Evolutionary conservation across 2,888 invertebrate genomes (phyloP).

Genomic region (Odontocolon sp.): DNA sequence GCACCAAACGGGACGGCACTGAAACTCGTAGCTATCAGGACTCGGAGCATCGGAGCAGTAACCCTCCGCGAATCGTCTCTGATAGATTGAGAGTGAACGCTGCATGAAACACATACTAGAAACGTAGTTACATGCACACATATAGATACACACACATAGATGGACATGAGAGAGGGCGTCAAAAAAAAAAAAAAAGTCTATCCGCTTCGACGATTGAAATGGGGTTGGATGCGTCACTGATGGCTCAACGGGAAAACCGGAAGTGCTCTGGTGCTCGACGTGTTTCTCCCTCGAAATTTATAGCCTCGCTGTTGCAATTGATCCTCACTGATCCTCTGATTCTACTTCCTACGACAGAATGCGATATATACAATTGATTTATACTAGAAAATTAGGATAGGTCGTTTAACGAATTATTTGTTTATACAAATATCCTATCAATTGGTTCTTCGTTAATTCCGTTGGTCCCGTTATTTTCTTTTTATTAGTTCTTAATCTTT

Average conservation of each 20-base stretch:
- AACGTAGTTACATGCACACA: slow-evolving; percentile 12
- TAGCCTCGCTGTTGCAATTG: slow-evolving; percentile 35
- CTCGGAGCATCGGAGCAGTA: background rate
- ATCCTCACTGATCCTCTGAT: slow-evolving; percentile 12
- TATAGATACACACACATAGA: background rate
- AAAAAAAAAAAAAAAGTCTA: slow-evolving; percentile 26
- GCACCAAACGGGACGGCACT: slow-evolving; percentile 31
- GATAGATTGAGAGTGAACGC: slow-evolving; percentile 57
- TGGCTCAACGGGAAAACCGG: slow-evolving; percentile 48
- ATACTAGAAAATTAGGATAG: no score
- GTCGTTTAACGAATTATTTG: no score
- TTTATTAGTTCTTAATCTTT: no score
- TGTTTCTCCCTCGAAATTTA: slow-evolving; percentile 36
- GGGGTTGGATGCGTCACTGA: slow-evolving; percentile 44
- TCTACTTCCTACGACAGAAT: no score
- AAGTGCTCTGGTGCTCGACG: slow-evolving; percentile 29
- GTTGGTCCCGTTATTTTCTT: no score
- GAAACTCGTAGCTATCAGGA: slow-evolving; percentile 38
- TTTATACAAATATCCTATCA: no score
- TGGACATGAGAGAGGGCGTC: slow-evolving; percentile 11
- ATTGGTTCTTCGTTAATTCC: no score
- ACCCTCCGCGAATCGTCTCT: slow-evolving; percentile 47
- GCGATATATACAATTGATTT: no score
- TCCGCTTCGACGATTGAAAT: slow-evolving; percentile 45
- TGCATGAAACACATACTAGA: slow-evolving; percentile 44